Evolutionary conservation across 2,888 invertebrate species (phyloP), one percentile per base, ranked within the genome.

Genomic region (Nematopogon swammerdamellus): DNA sequence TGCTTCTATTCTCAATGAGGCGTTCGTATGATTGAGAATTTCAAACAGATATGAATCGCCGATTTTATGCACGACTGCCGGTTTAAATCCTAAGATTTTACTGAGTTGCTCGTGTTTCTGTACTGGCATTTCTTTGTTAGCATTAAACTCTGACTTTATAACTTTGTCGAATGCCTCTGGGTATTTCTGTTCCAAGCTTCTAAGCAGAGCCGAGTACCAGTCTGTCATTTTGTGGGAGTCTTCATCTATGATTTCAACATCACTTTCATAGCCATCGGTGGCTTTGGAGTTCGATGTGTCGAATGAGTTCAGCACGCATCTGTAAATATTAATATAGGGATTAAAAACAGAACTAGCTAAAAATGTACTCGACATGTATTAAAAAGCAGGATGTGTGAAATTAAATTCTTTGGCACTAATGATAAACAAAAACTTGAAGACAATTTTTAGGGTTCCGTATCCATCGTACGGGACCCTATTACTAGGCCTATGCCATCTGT

Each of bases 1-100:
- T 0, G 91, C 91, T 58, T 83, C 74, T 2, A 83, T 69, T 54
- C 95, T 82, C 49, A 89, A 75, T 46, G 82, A 69, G 0, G 86
- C 66, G 58, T 84, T 86, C 0, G 85, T 74, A 65, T 95, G 91
- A 58, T 91, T 88, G 1, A 94, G 67, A 55, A 87, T 86, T 61
- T 89, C 84, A 58, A 88, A 85, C 0, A 89, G 72, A 49, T 82
- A 76, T 36, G 72, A 75, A 1, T 74, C 74, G 46, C 77, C 77
- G 11, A 81, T 67, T 61, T 75, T 74, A 52, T 82, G 81, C 0
- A 76, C 70, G 0, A 82, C 73, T 44, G 82, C 81, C 1, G 84
- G 79, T 52, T 83, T 82, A 53, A 82, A 83, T 16, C 80, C 81
- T 57, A 81, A 58, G 5, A 79, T 57, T 58, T 72, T 72, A 1